A percentile compares a stretch with the other conserved stretches of the same genome.
These are phyloP conservation scores for Bombus waltoni DNA, from an alignment of 1,140 invertebrate species.

Conservation along the genomic window DNA sequence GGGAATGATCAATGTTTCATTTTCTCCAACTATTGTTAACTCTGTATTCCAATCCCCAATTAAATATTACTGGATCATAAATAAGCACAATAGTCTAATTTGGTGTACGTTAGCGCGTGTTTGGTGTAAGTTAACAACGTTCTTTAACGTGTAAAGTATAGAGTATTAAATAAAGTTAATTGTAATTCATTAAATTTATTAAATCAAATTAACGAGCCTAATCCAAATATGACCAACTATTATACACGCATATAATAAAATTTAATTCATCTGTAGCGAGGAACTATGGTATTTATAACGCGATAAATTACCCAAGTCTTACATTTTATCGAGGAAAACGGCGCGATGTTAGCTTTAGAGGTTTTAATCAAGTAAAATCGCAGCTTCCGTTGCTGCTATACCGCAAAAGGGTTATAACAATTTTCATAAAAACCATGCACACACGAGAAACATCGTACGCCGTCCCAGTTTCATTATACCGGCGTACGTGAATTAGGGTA, in stretches of 20 bases:
- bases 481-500: slow-evolving; percentile 21
- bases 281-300: too few relatives aligned
- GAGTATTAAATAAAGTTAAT: not conserved
- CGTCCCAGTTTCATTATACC: slow-evolving; percentile 16
- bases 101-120: too few relatives aligned
- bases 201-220: too few relatives aligned
- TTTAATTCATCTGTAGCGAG: not conserved
- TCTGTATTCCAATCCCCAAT: not conserved
- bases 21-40: too few relatives aligned
- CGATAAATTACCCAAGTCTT: not conserved
- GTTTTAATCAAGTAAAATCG: not conserved
- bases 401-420: slow-evolving; percentile 17
- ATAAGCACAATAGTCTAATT: not conserved
- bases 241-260: not conserved
- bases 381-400: not conserved
- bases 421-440: slow-evolving; percentile 45
- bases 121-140: not conserved
- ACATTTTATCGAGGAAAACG: not conserved
- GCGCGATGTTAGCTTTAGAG: too few relatives aligned
- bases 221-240: not conserved
- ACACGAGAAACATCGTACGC: not conserved
- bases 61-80: not conserved
- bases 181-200: too few relatives aligned
- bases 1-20: not conserved
- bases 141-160: not conserved